phyloP scores from a whole-genome alignment of 2,888 invertebrate species.

The Diarsia rubi region DNA sequence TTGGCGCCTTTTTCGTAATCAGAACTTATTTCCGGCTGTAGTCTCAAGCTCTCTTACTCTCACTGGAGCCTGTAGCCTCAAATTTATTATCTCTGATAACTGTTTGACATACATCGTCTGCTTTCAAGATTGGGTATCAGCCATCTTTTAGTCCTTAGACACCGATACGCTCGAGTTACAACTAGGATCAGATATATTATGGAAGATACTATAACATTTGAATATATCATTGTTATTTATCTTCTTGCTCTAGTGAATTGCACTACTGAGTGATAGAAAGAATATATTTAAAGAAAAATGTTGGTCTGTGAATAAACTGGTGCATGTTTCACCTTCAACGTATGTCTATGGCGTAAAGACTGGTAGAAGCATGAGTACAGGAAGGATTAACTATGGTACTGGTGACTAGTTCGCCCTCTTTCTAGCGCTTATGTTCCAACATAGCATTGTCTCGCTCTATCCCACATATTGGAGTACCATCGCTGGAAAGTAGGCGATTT shows the following conservation, averaged over 20 bases:
- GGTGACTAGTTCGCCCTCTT: not conserved
- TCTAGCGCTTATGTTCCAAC: not conserved
- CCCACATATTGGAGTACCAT: not conserved
- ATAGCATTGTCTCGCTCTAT: slow-evolving; percentile 10
- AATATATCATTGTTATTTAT: not conserved
- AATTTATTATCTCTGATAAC: not conserved
- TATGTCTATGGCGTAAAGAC: slow-evolving; percentile 5
- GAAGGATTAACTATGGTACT: slow-evolving; percentile 8
- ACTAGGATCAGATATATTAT: too few relatives aligned
- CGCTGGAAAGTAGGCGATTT: slow-evolving; percentile 24
- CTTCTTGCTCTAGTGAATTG: not conserved
- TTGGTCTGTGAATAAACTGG: not conserved
- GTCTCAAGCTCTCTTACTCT: too few relatives aligned
- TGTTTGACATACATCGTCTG: not conserved
- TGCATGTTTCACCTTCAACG: not conserved
- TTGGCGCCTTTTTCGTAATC: too few relatives aligned
- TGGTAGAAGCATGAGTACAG: slow-evolving; percentile 2
- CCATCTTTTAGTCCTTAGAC: not conserved
- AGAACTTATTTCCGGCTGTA: too few relatives aligned
- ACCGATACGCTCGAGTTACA: not conserved
- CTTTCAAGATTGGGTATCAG: not conserved
- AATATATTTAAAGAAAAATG: not conserved
- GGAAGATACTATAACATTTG: not conserved
- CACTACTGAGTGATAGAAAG: not conserved
- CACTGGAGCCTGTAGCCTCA: too few relatives aligned